Conservation (phyloP, 2,888 invertebrate species). For the Temnothorax rugatulus region DNA sequence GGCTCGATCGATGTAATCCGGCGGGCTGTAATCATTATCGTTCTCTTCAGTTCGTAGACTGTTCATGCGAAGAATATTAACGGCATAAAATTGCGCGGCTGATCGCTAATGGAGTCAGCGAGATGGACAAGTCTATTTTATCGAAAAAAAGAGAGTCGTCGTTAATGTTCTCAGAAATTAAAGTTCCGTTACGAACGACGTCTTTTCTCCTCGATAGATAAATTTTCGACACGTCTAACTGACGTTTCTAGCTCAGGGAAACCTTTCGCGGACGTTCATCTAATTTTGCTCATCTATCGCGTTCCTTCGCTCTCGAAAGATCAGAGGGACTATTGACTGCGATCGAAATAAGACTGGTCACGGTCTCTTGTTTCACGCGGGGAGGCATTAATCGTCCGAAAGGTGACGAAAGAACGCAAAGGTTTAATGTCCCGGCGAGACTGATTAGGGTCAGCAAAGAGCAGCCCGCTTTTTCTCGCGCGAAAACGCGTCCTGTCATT, state of each 20-base stretch:
- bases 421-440: slow-evolving; percentile 23
- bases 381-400: not conserved
- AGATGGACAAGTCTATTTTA: not conserved
- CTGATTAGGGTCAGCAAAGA: slow-evolving; percentile 45
- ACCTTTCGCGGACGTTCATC: not conserved
- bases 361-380: slow-evolving; percentile 9
- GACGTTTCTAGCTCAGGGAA: slow-evolving; percentile 27
- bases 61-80: slow-evolving; percentile 10
- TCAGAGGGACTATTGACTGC: not conserved
- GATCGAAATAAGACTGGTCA: not conserved
- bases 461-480: slow-evolving; percentile 47
- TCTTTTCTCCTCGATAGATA: not conserved
- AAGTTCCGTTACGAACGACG: not conserved
- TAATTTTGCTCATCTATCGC: not conserved
- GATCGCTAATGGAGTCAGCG: not conserved
- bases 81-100: not conserved
- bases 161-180: slow-evolving; percentile 7
- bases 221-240: not conserved
- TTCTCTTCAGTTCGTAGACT: not conserved
- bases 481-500: slow-evolving; percentile 56
- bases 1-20: not conserved
- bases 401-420: slow-evolving; percentile 19
- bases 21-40: not conserved
- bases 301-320: not conserved
- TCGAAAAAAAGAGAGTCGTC: not conserved